Base-by-base conservation (phyloP, 1,140 invertebrate species). In the Hermetia illucens region DNA sequence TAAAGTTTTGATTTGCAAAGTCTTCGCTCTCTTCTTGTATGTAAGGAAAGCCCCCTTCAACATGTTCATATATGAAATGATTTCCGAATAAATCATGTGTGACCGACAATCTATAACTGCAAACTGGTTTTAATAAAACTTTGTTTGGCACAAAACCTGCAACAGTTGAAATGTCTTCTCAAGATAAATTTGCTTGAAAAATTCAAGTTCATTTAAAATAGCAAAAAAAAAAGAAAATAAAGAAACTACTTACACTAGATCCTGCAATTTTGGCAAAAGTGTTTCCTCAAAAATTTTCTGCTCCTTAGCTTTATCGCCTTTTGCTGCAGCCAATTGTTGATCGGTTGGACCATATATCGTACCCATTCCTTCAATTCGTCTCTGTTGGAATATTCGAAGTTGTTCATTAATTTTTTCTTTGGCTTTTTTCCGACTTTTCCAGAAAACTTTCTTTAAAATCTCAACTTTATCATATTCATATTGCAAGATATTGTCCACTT, bases 311-410 rank as follows among this genome's bases (percentile, higher is more conserved):
- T 84, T 87, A 54, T 94, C 89, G 36, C 77, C 71, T 46, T 78
- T 77, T 41, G 82, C 82, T 52, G 85, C 79, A 43, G 79, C 72
- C 3, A 96, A 65, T 41, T 82, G 74, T 30, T 72, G 64, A 58
- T 91, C 87, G n/a, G 75, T 71, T 3, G 88, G 85, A 12, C 89
- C 90, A 66, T 88, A 95, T 35, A 95, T 74, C 24, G 77, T 82
- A 9, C 82, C 86, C 34, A 94, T 65, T n/a, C 91, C 92, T 20
- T 89, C 79, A 21, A 79, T 86, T 44, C 87, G 64, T 62, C 93
- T 94, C 36, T 78, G 75, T 53, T 90, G 80, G 64, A 95, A 95
- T 62, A 94, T 89, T 29, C 74, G 74, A 21, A 96, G 65, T 53
- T 90, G 86, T 49, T 83, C 78, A 40, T 80, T 82, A 20, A 95